Evolutionary conservation across 2,888 invertebrate genomes (phyloP).

Genomic region (Nezara viridula): DNA sequence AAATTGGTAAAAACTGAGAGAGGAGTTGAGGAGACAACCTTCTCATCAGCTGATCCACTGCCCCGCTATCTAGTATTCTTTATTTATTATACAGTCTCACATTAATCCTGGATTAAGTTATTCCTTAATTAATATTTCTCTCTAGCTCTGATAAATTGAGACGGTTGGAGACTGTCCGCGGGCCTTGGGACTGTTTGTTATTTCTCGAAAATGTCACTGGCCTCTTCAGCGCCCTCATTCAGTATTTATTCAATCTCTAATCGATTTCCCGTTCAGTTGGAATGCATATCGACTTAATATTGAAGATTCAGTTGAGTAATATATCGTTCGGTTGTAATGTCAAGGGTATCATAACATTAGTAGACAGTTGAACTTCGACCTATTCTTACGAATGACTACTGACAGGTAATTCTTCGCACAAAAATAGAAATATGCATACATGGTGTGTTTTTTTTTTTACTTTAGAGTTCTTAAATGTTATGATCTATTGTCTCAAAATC

Average conservation of each 20-base stretch:
- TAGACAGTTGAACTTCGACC: background rate
- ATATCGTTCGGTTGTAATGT: background rate
- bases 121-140: background rate
- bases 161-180: background rate
- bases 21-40: no score
- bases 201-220: background rate
- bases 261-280: background rate
- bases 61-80: background rate
- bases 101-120: constrained; percentile 10
- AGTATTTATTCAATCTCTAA: background rate
- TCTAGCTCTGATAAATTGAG: background rate
- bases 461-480: no score
- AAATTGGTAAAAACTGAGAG: no score
- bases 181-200: background rate
- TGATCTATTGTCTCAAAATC: no score
- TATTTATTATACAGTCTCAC: background rate
- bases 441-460: no score
- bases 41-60: no score
- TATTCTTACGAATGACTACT: background rate
- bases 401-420: no score
- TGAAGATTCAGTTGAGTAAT: background rate
- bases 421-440: no score
- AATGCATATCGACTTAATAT: background rate
- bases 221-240: background rate
- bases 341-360: background rate